Base-by-base conservation (phyloP, 2,797 vertebrate genomes). In the Setipinna tenuifilis region DNA sequence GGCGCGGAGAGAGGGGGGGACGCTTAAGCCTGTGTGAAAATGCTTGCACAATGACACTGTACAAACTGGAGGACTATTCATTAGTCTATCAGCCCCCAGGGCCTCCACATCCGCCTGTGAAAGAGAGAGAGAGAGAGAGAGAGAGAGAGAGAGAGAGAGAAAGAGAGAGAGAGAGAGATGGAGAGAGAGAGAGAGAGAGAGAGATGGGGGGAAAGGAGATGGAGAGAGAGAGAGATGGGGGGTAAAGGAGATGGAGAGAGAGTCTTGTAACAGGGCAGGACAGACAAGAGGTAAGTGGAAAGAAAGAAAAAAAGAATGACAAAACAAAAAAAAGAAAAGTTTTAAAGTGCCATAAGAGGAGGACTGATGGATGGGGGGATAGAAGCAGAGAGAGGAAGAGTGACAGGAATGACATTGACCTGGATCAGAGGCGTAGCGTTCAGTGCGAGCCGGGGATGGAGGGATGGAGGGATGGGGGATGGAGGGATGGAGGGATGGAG, bases 41-140 rank as follows among this genome's bases (percentile, higher is more conserved):
- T 75, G 68, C 68, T 75, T 28, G 16, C 68, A 75, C 68, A 75
- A 75, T 75, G 68, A 31, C 68, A 75, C 28, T 35, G 68, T 75
- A 75, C 68, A 75, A 75, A 75, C 68, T 75, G 68, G 28, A 75
- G 68, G 68, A 75, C 68, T 75, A 75, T 75, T 75, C 68, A 75
- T 75, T 75, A 75, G 68, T 75, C 68, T 75, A 75, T 75, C 68
- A 75, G 68, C 68, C 68, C 35, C 68, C 35, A 75, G 68, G 68
- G 68, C 68, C 35, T 75, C 28, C 31, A 14, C 68, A 75, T 35
- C 68, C 31, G 68, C 68, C 68, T 75, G 28, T 75, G 68, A 35
- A 31, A 48, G 46, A 48, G 46, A 48, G 46, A 48, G 3, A 10
- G 46, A 48, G 46, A 48, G 46, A 48, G 46, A 48, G 46, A 10